Evolutionary conservation across 2,888 invertebrate species (phyloP).

Genomic region (Helleia helle): DNA sequence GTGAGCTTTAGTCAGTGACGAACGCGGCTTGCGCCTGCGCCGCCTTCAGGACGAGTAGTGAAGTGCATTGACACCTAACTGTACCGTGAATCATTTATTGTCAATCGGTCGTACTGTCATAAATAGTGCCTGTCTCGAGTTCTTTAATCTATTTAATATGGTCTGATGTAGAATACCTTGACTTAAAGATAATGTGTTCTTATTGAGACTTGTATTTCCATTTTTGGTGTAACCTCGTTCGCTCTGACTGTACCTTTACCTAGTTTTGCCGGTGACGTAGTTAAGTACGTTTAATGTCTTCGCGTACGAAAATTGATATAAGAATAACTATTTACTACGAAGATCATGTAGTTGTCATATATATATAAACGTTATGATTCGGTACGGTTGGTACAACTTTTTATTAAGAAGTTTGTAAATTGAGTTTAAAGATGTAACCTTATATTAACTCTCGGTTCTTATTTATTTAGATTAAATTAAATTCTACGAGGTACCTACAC

Average conservation of each 20-base stretch:
- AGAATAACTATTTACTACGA: conserved; percentile 80
- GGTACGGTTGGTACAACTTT: conserved; percentile 14
- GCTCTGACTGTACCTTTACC: conserved; percentile 56
- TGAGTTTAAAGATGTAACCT: not conserved
- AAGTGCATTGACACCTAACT: conserved; percentile 71
- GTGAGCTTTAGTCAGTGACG: conserved; percentile 49
- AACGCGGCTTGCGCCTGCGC: conserved; percentile 48
- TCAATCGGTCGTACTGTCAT: conserved; percentile 38
- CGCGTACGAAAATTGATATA: conserved; percentile 76
- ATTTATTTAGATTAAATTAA: no score
- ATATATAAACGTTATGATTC: conserved; percentile 56
- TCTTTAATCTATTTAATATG: conserved; percentile 37
- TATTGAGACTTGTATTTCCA: conserved; percentile 61
- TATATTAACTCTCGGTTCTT: not conserved
- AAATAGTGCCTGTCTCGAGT: conserved; percentile 55
- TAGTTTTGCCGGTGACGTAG: conserved; percentile 53
- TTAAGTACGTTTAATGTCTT: conserved; percentile 71
- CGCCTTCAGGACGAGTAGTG: conserved; percentile 49
- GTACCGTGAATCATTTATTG: conserved; percentile 60
- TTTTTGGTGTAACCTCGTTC: conserved; percentile 58
- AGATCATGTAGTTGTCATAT: conserved; percentile 77
- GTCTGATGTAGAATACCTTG: conserved; percentile 58
- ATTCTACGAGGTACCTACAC: no score
- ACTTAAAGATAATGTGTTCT: conserved; percentile 50
- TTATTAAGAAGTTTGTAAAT: conserved; percentile 13